Base-by-base conservation (phyloP, 2,113 vertebrate genomes). In the Mus pahari region DNA sequence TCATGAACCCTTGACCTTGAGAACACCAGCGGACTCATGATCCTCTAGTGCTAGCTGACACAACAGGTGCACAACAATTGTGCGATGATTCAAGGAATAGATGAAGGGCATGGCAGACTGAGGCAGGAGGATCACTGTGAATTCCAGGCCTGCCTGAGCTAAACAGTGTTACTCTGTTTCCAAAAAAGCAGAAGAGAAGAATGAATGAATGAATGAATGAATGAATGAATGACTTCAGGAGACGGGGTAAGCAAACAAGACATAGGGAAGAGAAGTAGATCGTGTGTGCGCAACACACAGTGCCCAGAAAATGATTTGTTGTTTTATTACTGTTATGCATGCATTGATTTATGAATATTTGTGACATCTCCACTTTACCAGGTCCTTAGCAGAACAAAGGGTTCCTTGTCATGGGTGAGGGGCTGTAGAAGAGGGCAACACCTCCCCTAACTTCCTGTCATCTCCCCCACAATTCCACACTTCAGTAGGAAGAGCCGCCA, bases 1-100 rank as follows among this genome's bases (percentile, higher is more conserved):
- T 87, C 13, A 2, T 24, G 9, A 0, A 28, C 8, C 66, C 22
- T 53, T 0, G 7, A 1, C 62, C 16, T 19, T n/a, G 42, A 33
- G 50, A 36, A 84, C 66, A 89, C 53, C 0, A 39, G 68, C 31
- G 31, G n/a, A n/a, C 14, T 36, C 60, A 3, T 36, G 7, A 74
- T 7, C n/a, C 86, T 48, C 20, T 4, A 7, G 2, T 24, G 39
- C 22, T 11, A n/a, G 60, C 83, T 39, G 6, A 75, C 45, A 70
- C 0, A 24, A 36, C 28, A 86, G 60, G 45, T 39, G 66, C 42
- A 5, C 39, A 13, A 26, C 2, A 31, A 10, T 5, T 1, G 48
- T 2, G 33, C 22, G 36, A 70, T 19, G 78, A 66, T 16, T 42
- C 22, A 13, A n/a, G 62, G 66, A 36, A 17, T 17, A n/a, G 16